Base-by-base conservation (phyloP, 2,888 invertebrate species). In the Schizotus pectinicornis region DNA sequence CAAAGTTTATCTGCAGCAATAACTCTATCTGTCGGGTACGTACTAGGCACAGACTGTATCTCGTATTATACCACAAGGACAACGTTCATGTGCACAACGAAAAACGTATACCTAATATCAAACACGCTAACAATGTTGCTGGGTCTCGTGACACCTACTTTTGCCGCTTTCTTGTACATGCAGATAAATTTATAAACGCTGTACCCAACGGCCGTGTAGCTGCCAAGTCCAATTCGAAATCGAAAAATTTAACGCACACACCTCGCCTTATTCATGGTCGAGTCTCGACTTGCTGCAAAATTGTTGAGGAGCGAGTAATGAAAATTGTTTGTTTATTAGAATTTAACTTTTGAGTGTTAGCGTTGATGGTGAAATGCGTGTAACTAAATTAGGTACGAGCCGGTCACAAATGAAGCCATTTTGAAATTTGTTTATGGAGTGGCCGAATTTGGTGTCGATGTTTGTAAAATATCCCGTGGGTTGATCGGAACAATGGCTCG, bases 381-480 rank as follows among this genome's bases (percentile, higher is more conserved):
- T 39, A 48, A 45, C 50, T 56, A 73, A 74, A 74, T 75, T 73
- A 72, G 73, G 72, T 67, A 67, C 73, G 67, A 68, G 69, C 69
- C 65, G 71, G 71, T 70, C 74, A 67, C 75, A 79, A 79, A 80
- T 80, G 79, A 80, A 80, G 80, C 79, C 80, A 80, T 80, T 80
- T 77, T 77, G 78, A 75, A 75, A 75, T 76, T 76, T 71, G 74
- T 80, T 80, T 79, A 80, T 79, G 75, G 76, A 79, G 79, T 79
- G 78, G 75, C 79, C 80, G 75, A 80, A 80, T 79, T 80, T 79
- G 78, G 79, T 78, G 78, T 79, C 77, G 77, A 73, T 76, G 75
- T 76, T 76, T 77, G 77, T 77, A 77, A 77, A 75, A 75, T 78
- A 76, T 70, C 74, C 74, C 74, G 77, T 78, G 77, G 77, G 77